Evolutionary conservation across 1,140 invertebrate species (phyloP), one percentile per base, ranked within the genome.

Genomic region (Diorhabda elongata): DNA sequence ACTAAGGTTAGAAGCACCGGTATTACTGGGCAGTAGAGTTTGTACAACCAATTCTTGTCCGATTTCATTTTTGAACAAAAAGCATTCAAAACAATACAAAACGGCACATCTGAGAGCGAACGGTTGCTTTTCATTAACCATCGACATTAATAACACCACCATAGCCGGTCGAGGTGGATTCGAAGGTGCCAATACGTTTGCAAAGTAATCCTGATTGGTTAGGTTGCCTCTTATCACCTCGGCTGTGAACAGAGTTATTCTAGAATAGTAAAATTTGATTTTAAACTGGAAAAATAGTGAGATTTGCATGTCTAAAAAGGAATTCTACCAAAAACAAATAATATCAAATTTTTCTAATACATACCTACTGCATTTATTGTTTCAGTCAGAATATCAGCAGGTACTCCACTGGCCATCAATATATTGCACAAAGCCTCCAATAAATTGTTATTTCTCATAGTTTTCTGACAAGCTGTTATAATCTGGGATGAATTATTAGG

Each of bases 71-170:
- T 92, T 95, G 78, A 92, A 97, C 0, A 99, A 83, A 80, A 94
- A 99, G 81, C 94, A 98, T 84, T 99, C 90, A 80, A 99, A 98
- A 80, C 96, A 98, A 80, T 99, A 99, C 1, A 99, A 87, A 6
- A 98, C 96, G 1, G 98, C 92, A 83, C 95, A 97, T 64, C 74
- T 69, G 64, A 99, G 81, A 5, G 88, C 82, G 79, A 99, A 94
- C 8, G 95, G 92, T 81, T 99, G 98, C 80, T 98, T 98, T 77
- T 99, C 97, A 82, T 98, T 98, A 3, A 99, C 95, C 96, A 99
- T 98, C 0, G 96, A 98, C 92, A 98, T 96, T 7, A 99, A 81
- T 5, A 99, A 83, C 58, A 99, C 92, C 0, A 99, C 92, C 61
- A 99, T 91, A 1, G 94, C 95, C 2, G 97, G 93, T 61, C 93